Conservation (phyloP, 1,140 invertebrate genomes). For the Drosophila kurseongensis region DNA sequence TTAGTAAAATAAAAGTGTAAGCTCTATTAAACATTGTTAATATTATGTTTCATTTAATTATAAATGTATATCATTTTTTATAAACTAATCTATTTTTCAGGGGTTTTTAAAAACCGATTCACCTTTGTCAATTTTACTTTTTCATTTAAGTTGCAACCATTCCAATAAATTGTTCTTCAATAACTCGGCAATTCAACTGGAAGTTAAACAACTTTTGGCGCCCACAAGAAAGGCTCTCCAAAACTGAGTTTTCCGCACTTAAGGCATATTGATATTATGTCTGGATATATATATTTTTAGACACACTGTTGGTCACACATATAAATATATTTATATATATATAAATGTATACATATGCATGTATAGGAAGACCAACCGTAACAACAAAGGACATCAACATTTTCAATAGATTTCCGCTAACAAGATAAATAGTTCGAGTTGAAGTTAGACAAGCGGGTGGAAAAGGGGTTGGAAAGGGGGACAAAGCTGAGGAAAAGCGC, state of each 20-base stretch:
- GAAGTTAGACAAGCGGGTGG: conserved; percentile 32
- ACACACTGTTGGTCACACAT: conserved; percentile 11
- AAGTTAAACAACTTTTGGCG: conserved; percentile 11
- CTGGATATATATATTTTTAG: conserved; percentile 8
- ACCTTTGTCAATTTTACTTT: too few species aligned
- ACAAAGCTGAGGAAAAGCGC: too few species aligned
- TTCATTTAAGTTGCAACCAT: neutral
- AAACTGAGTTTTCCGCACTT: conserved; percentile 28
- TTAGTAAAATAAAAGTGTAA: too few species aligned
- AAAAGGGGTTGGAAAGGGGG: neutral
- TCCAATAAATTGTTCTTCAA: neutral
- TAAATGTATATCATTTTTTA: too few species aligned
- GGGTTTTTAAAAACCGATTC: too few species aligned
- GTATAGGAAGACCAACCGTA: conserved; percentile 7
- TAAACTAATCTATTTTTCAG: too few species aligned
- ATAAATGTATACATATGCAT: neutral
- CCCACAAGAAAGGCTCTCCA: conserved; percentile 9
- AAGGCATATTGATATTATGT: conserved; percentile 27
- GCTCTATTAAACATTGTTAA: too few species aligned
- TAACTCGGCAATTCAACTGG: neutral
- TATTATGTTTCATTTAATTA: too few species aligned
- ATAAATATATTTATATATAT: conserved; percentile 3
- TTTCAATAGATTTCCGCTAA: conserved; percentile 81
- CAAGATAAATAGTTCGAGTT: conserved; percentile 78
- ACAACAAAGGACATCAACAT: conserved; percentile 71